Base-by-base conservation (phyloP, 2,797 vertebrate genomes). In the Lithobates pipiens region DNA sequence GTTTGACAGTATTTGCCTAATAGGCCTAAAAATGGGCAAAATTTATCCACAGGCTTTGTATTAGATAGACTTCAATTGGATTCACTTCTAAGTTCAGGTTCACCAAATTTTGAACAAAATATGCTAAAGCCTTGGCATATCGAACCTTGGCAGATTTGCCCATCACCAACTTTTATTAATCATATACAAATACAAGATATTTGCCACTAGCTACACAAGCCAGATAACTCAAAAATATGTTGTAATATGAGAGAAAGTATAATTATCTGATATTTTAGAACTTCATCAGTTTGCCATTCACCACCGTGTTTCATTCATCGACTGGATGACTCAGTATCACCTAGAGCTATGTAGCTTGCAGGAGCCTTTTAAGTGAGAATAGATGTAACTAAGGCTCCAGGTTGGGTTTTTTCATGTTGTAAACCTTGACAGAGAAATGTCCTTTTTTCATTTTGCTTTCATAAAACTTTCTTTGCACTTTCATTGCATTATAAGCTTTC, bases 401-500 rank as follows among this genome's bases (percentile, higher is more conserved):
- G 82, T 1, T 32, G 85, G 72, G 34, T 76, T 85, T 70, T 77
- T 86, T 85, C 82, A 44, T 84, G 78, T 90, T 88, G 69, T 87
- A 87, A 88, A 82, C 88, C 88, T 84, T 89, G 75, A 69, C 74
- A 80, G 84, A 88, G 88, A 80, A 89, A 3, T 76, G 84, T 89
- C 89, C 78, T 86, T 71, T 90, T 67, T 88, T 78, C 29, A 7
- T 83, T 91, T 82, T 89, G 32, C 89, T 91, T 90, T 88, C 84
- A 77, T 75, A 88, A 89, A 84, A 77, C 71, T 50, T 79, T 68
- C 18, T 91, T 91, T 82, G 85, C 86, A 50, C 80, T 89, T 84
- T 32, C 76, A 91, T 73, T 81, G 50, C 50, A 36, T 72, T 80
- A 15, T 46, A 71, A 46, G 91, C 88, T 91, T 92, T 89, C 84